Conservation (phyloP, 1,140 invertebrate genomes). For the Coptotermes formosanus region DNA sequence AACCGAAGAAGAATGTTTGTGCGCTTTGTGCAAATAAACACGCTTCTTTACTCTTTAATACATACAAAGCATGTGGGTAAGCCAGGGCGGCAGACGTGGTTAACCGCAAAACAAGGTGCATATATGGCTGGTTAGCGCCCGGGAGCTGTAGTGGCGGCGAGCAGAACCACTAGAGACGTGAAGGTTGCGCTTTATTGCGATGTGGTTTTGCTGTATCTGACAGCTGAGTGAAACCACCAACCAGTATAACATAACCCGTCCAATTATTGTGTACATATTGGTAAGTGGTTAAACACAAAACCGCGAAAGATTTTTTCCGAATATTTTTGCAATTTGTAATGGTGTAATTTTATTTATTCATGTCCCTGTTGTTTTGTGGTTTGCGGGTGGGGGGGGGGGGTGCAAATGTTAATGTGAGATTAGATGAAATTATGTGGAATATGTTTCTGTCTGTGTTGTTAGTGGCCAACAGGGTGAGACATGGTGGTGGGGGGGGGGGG, state of each 20-base stretch:
- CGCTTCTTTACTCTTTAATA: neutral
- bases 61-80: neutral
- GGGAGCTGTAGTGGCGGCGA: neutral
- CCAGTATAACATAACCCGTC: neutral
- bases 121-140: neutral
- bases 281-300: neutral
- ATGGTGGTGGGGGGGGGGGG: too few species aligned
- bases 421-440: too few species aligned
- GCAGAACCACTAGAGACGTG: neutral
- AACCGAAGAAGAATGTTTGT: neutral
- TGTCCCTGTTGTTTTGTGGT: neutral
- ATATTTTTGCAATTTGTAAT: neutral
- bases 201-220: neutral
- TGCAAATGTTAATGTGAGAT: too few species aligned
- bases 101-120: neutral
- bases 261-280: neutral
- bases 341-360: neutral
- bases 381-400: too few species aligned
- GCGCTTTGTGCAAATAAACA: neutral
- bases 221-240: neutral
- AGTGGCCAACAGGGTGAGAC: too few species aligned
- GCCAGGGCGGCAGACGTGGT: neutral
- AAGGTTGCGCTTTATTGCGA: neutral
- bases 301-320: neutral
- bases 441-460: too few species aligned